These are phyloP conservation scores for Epinephelus malabaricus DNA, from an alignment of 2,797 vertebrate species.

Conservation along the genomic window DNA sequence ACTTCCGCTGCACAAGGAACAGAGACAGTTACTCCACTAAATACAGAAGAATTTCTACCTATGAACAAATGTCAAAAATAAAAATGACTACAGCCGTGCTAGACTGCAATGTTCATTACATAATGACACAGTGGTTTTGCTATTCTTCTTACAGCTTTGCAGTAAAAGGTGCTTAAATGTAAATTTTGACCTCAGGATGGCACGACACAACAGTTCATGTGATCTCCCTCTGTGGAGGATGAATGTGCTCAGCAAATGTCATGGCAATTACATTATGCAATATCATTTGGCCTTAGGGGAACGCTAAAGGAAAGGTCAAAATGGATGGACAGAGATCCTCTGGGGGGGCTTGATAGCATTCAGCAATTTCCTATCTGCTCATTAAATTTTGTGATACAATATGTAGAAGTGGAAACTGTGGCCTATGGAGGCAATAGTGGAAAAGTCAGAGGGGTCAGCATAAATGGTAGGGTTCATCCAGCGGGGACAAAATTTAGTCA, in stretches of 20 bases:
- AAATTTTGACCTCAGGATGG: conserved; percentile 49
- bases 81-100: background rate
- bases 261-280: conserved; percentile 60
- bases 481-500: background rate
- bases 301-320: conserved; percentile 58
- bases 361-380: conserved; percentile 35
- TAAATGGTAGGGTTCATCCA: background rate
- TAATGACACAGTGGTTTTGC: conserved; percentile 1
- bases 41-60: conserved; percentile 3
- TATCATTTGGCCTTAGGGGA: conserved; percentile 37
- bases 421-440: background rate
- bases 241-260: conserved; percentile 61
- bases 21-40: conserved; percentile 12
- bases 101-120: background rate
- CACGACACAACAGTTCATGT: conserved; percentile 28
- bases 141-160: conserved; percentile 18
- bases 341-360: conserved; percentile 16
- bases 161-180: conserved; percentile 48
- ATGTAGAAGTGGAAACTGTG: conserved; percentile 3
- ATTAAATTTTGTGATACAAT: conserved; percentile 36
- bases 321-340: conserved; percentile 41
- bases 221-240: conserved; percentile 39
- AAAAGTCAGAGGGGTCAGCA: background rate
- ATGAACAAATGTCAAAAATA: conserved; percentile 4
- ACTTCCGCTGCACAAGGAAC: conserved; percentile 89